phyloP scores from a whole-genome alignment of 2,113 vertebrate genomes.

The Tinamus guttatus region DNA sequence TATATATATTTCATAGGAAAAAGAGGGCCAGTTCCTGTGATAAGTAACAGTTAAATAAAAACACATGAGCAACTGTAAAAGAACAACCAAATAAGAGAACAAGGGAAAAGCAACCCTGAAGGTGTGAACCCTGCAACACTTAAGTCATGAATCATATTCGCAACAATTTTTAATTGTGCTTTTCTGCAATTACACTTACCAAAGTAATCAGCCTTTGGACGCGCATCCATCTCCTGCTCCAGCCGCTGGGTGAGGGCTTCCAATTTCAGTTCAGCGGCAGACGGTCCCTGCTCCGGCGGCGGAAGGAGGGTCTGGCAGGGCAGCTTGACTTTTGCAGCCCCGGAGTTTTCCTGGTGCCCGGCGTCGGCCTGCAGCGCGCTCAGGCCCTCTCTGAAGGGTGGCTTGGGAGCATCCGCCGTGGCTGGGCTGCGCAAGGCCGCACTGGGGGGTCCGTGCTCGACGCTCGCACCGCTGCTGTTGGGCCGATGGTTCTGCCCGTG shows the following conservation, averaged over 20 bases:
- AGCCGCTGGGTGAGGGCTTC: constrained; percentile 92
- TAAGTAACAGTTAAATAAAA: background rate
- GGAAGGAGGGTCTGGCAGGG: constrained; percentile 81
- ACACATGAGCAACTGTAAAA: background rate
- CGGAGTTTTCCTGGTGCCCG: constrained; percentile 56
- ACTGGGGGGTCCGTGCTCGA: constrained; percentile 4
- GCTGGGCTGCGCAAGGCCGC: background rate
- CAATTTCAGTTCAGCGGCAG: constrained; percentile 88
- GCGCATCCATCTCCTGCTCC: constrained; percentile 93
- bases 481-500: constrained; percentile 56
- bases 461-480: background rate
- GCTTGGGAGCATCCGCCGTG: constrained; percentile 24
- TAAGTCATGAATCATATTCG: fast-evolving
- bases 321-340: constrained; percentile 75
- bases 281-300: constrained; percentile 80
- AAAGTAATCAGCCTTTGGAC: constrained; percentile 92
- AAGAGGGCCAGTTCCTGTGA: background rate
- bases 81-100: background rate
- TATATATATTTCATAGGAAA: background rate
- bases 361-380: background rate
- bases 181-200: constrained; percentile 81
- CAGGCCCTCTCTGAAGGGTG: constrained; percentile 29
- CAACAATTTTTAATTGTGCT: fast-evolving
- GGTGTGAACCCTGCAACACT: background rate
- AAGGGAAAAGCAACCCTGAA: background rate